phyloP scores from a whole-genome alignment of 2,888 invertebrate genomes.

The Dione vanillae region DNA sequence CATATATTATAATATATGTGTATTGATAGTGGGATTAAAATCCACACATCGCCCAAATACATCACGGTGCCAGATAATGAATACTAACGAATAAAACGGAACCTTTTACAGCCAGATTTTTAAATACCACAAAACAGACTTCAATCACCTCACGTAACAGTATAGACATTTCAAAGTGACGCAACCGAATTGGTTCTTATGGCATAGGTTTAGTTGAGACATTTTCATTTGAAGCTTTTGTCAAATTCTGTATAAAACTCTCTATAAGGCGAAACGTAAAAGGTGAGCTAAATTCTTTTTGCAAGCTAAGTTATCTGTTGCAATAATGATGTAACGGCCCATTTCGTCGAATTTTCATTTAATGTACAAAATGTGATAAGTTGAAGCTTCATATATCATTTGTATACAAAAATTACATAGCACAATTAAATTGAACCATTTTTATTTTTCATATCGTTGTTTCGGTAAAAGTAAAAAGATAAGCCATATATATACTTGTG shows the following conservation, averaged over 20 bases:
- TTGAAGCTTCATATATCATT: background rate
- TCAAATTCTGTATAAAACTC: constrained; percentile 45
- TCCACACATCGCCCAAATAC: background rate
- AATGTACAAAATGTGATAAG: background rate
- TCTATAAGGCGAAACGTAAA: constrained; percentile 46
- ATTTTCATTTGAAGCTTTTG: constrained; percentile 12
- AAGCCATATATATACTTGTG: too few relatives aligned
- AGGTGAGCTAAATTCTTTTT: constrained; percentile 45
- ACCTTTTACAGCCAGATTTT: constrained; percentile 65
- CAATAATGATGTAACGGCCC: constrained; percentile 20
- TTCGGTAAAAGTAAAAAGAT: too few relatives aligned
- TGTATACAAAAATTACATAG: too few relatives aligned
- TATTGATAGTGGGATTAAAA: background rate
- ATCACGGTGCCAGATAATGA: background rate
- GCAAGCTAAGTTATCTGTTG: constrained; percentile 25
- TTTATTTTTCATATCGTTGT: background rate
- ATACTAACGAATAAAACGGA: constrained; percentile 57
- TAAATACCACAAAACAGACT: constrained; percentile 59
- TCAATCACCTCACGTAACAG: constrained; percentile 62
- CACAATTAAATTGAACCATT: background rate
- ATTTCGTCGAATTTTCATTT: background rate
- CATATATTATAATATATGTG: too few relatives aligned
- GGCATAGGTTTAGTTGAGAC: background rate
- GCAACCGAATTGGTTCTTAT: constrained; percentile 46
- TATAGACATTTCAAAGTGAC: constrained; percentile 30